A percentile compares a stretch with the other conserved stretches of the same genome.
These are phyloP conservation scores for Acronicta alni DNA, from an alignment of 2,888 invertebrate species.

Conservation along the genomic window DNA sequence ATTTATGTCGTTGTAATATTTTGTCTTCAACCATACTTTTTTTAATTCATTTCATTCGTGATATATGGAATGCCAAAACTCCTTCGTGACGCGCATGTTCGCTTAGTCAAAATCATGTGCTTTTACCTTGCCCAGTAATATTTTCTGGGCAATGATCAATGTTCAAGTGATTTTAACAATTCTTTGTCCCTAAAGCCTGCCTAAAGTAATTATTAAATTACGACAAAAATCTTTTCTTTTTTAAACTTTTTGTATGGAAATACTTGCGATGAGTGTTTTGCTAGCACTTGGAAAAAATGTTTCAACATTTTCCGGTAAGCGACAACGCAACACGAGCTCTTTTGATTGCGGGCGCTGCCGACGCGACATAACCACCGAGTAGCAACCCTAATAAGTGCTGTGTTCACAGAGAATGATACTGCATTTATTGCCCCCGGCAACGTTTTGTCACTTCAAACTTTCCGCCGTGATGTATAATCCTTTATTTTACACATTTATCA, in stretches of 20 bases:
- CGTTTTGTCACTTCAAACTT: slow-evolving; percentile 48
- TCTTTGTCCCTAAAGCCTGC: no score
- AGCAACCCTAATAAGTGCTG: slow-evolving; percentile 51
- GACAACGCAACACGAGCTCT: slow-evolving; percentile 16
- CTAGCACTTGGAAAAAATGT: slow-evolving; percentile 17
- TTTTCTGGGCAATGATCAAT: no score
- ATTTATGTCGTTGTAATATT: no score
- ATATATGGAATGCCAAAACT: no score
- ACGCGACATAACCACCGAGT: slow-evolving; percentile 33
- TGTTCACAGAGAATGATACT: slow-evolving; percentile 50
- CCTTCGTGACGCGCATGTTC: no score
- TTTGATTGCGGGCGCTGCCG: slow-evolving; percentile 44
- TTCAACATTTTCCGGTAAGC: slow-evolving; percentile 11
- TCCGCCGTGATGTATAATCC: slow-evolving; percentile 32
- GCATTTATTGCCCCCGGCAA: slow-evolving; percentile 49
- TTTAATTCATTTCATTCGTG: no score
- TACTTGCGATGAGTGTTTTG: slow-evolving; percentile 4
- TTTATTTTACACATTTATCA: slow-evolving; percentile 40
- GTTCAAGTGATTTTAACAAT: no score
- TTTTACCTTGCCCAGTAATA: no score
- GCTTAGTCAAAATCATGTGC: no score
- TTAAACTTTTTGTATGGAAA: neutral
- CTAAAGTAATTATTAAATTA: no score
- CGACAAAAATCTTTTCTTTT: neutral
- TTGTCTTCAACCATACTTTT: no score